A percentile compares a stretch with the other conserved stretches of the same genome.
Conservation (phyloP, 53 echinoderm and acorn worm species). For the Antedon mediterranea region DNA sequence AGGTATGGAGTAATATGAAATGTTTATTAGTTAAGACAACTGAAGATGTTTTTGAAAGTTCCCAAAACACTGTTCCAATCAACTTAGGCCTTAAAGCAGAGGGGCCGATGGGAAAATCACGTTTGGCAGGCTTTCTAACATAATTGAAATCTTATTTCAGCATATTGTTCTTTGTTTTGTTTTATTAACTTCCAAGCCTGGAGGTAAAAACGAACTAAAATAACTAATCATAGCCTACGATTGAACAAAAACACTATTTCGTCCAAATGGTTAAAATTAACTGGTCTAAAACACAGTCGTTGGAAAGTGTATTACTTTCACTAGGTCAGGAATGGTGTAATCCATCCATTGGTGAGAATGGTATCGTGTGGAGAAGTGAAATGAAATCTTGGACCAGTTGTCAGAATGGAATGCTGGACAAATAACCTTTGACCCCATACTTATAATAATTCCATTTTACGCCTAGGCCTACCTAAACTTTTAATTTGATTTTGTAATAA, state of each 20-base stretch:
- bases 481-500: no score
- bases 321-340: neutral
- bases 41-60: neutral
- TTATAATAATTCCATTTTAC: no score
- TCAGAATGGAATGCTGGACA: neutral
- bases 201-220: neutral
- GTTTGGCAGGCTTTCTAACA: neutral
- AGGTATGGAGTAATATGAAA: neutral
- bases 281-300: neutral
- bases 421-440: neutral
- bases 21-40: neutral
- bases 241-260: neutral
- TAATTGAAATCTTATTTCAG: neutral
- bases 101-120: neutral
- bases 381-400: neutral
- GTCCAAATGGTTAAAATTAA: neutral
- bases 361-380: neutral
- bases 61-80: neutral
- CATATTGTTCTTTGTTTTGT: neutral
- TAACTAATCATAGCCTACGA: neutral
- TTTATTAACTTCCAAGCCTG: neutral
- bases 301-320: neutral
- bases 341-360: neutral
- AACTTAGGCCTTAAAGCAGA: neutral
- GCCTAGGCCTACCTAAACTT: no score